Conservation (phyloP, 2,797 vertebrate species). For the Sebastes hopkinsi region DNA sequence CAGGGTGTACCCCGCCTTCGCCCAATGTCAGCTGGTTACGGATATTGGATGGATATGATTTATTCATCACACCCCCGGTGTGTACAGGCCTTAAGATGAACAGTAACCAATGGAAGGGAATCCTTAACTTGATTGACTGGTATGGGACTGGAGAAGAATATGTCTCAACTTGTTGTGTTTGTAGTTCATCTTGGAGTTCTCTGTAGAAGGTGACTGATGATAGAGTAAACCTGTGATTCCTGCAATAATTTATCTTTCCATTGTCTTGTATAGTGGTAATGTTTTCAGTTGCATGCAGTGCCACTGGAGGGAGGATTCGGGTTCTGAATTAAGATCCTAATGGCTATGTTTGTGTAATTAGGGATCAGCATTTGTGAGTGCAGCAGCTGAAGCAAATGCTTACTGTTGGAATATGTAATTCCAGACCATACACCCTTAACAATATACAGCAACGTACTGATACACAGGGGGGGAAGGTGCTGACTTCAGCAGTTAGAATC, state of each 20-base stretch:
- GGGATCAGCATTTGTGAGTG: conserved; percentile 13
- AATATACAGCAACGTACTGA: conserved; percentile 34
- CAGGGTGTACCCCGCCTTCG: too few relatives aligned
- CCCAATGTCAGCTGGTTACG: too few relatives aligned
- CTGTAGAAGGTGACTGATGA: neutral
- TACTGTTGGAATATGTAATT: conserved; percentile 29
- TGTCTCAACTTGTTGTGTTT: too few relatives aligned
- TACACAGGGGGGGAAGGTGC: neutral
- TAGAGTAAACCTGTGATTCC: neutral
- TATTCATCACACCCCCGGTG: too few relatives aligned
- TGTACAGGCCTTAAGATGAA: neutral
- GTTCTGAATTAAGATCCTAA: conserved; percentile 22
- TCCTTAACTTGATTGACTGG: neutral
- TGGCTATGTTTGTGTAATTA: conserved; percentile 14
- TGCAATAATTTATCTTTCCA: neutral
- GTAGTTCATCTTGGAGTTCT: neutral
- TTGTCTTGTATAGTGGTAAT: neutral
- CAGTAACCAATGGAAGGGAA: neutral
- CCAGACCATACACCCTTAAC: conserved; percentile 2
- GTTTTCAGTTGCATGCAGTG: neutral
- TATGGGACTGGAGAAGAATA: too few relatives aligned
- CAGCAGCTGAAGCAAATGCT: conserved; percentile 23
- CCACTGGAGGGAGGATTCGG: neutral
- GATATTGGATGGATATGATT: too few relatives aligned
- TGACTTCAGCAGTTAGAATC: conserved; percentile 26